Conservation (phyloP, 2,797 vertebrate species). For the Sebastes nivosus region DNA sequence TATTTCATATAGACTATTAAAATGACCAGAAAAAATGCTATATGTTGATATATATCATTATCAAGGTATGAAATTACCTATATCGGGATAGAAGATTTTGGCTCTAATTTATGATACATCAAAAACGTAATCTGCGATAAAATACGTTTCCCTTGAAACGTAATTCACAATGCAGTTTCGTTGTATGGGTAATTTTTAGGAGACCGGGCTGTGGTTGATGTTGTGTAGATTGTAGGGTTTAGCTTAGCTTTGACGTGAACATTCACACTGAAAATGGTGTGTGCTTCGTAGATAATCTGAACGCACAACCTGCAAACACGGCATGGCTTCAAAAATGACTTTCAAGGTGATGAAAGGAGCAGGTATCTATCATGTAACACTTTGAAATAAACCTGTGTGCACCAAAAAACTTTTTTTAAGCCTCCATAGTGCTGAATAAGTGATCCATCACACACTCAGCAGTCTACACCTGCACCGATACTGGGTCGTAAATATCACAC, state of each 20-base stretch:
- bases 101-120: too few species aligned
- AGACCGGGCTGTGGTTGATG: not conserved
- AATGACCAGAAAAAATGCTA: too few species aligned
- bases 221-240: not conserved
- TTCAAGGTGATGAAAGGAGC: not conserved
- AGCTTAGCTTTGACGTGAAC: not conserved
- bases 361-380: not conserved
- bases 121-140: too few species aligned
- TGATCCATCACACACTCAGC: conserved; percentile 1
- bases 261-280: not conserved
- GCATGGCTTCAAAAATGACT: not conserved
- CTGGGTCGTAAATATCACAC: not conserved
- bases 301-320: not conserved
- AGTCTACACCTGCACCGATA: not conserved
- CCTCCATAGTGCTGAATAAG: not conserved
- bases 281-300: not conserved
- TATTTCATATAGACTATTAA: too few species aligned
- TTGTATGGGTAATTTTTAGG: too few species aligned
- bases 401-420: not conserved
- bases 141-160: too few species aligned
- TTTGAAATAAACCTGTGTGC: not conserved
- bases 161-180: too few species aligned
- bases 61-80: too few species aligned
- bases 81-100: too few species aligned
- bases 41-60: too few species aligned